Evolutionary conservation across 2,113 vertebrate genomes (phyloP).

Genomic region (Ptilonorhynchus violaceus): DNA sequence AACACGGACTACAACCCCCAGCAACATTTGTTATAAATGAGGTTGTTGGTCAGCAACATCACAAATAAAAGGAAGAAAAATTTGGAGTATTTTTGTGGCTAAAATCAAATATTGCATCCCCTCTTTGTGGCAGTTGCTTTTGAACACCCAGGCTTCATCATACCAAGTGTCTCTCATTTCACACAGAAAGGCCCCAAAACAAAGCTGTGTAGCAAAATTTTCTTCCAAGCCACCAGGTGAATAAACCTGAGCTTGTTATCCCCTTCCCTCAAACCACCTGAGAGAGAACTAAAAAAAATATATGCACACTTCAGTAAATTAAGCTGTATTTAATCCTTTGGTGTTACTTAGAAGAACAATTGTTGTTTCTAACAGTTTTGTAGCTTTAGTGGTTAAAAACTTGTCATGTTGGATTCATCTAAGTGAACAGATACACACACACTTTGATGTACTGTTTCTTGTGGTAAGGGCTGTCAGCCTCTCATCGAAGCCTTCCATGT

Average conservation of each 20-base stretch:
- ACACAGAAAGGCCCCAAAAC: neutral
- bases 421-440: neutral
- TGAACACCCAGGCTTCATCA: neutral
- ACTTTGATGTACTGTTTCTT: neutral
- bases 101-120: neutral
- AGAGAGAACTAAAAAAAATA: neutral
- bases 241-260: neutral
- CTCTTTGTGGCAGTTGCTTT: neutral
- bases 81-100: neutral
- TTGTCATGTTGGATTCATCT: neutral
- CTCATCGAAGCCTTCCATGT: fast-evolving
- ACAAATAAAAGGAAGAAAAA: neutral
- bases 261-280: neutral
- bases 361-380: neutral
- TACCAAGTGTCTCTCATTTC: neutral
- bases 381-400: neutral
- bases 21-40: fast-evolving
- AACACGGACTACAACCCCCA: fast-evolving
- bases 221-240: neutral
- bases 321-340: neutral
- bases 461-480: too few relatives aligned
- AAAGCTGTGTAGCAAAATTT: neutral
- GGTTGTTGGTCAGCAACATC: neutral
- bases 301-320: neutral
- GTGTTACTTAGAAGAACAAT: neutral